A percentile compares a stretch with the other conserved stretches of the same genome.
Conservation (phyloP, 1,140 invertebrate species). For the Leptoteleia sp. region DNA sequence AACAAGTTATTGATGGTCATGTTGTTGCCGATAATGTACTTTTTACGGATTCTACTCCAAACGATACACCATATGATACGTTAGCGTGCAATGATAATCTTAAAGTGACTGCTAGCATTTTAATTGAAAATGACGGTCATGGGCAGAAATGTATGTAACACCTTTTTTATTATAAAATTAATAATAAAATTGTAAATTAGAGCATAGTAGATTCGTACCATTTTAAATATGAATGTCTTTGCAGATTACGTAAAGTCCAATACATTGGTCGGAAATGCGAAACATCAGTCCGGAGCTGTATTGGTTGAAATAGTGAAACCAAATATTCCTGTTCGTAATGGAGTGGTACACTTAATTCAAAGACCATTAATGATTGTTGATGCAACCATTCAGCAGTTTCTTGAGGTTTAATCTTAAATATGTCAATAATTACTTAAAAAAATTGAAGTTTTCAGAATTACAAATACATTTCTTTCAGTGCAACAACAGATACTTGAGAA, state of each 20-base stretch:
- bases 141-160: conserved; percentile 81
- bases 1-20: conserved; percentile 93
- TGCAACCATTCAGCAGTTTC: conserved; percentile 89
- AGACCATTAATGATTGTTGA: conserved; percentile 94
- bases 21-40: conserved; percentile 93
- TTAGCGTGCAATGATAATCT: conserved; percentile 90
- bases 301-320: conserved; percentile 92
- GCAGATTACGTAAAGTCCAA: conserved; percentile 94
- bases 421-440: too few relatives aligned
- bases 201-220: too few relatives aligned
- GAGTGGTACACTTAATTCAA: conserved; percentile 95
- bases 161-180: too few relatives aligned
- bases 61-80: conserved; percentile 87
- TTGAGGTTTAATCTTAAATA: too few relatives aligned
- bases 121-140: conserved; percentile 83
- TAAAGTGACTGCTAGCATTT: conserved; percentile 90
- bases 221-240: too few relatives aligned
- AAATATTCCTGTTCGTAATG: conserved; percentile 96
- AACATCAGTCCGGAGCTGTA: conserved; percentile 90
- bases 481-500: too few relatives aligned
- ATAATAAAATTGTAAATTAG: too few relatives aligned
- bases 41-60: conserved; percentile 90
- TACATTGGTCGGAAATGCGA: conserved; percentile 88
- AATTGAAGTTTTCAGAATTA: too few relatives aligned
- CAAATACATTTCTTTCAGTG: too few relatives aligned